phyloP scores from a whole-genome alignment of 1,140 invertebrate species.

The Leptopilina boulardi region DNA sequence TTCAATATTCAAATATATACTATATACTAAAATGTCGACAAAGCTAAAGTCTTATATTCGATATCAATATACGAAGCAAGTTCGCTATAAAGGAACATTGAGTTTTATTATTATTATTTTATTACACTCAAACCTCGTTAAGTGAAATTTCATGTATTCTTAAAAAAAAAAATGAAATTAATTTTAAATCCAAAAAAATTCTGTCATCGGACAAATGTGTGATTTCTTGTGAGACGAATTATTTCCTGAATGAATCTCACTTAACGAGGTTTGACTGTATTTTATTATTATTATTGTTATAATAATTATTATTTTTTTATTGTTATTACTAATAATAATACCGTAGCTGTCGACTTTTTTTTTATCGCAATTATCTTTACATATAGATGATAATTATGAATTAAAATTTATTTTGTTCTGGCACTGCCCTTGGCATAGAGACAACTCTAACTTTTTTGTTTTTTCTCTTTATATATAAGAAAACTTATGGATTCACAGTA shows the following conservation, averaged over 20 bases:
- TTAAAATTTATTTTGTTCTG: conserved; percentile 16
- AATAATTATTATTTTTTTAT: too few species aligned
- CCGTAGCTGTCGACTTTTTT: not conserved
- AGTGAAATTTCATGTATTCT: too few species aligned
- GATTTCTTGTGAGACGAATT: too few species aligned
- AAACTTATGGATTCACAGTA: not conserved
- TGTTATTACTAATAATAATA: not conserved
- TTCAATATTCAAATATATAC: conserved; percentile 2
- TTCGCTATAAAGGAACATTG: conserved; percentile 25
- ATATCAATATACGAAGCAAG: conserved; percentile 14
- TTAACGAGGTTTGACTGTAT: too few species aligned
- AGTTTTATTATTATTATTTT: conserved; percentile 21
- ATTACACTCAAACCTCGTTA: too few species aligned
- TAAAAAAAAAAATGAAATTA: too few species aligned
- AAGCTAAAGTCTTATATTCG: conserved; percentile 25
- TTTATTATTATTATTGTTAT: too few species aligned
- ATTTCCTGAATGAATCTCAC: too few species aligned
- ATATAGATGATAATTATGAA: not conserved
- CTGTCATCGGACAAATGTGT: too few species aligned
- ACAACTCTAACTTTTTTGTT: not conserved
- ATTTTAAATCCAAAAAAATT: too few species aligned
- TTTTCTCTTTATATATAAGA: not conserved
- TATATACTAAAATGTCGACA: not conserved
- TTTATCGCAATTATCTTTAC: conserved; percentile 5
- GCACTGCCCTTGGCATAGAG: conserved; percentile 22